phyloP scores from a whole-genome alignment of 2,797 vertebrate genomes.

The Rhodeus uyekii region DNA sequence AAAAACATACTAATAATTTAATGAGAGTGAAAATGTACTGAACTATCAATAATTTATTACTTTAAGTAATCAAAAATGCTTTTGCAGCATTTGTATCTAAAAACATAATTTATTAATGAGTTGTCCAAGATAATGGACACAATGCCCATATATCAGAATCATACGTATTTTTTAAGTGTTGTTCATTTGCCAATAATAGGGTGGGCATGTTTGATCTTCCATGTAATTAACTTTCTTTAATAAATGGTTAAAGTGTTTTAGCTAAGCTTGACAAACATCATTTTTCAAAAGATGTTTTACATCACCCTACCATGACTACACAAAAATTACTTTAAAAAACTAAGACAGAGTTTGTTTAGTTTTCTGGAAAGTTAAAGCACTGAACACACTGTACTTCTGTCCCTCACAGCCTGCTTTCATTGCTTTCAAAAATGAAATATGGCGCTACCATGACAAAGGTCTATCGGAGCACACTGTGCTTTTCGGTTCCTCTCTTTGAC shows the following conservation, averaged over 20 bases:
- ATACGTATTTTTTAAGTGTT: no score
- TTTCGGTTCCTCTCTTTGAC: not conserved
- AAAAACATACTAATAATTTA: not conserved
- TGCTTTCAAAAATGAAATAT: not conserved
- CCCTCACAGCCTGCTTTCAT: not conserved
- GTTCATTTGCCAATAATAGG: not conserved
- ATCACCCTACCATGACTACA: no score
- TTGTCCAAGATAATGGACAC: no score
- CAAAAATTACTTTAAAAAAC: no score
- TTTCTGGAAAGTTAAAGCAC: not conserved
- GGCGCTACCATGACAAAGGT: not conserved
- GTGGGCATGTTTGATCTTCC: not conserved
- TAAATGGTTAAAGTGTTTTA: not conserved
- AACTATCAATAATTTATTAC: not conserved
- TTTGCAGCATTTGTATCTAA: not conserved
- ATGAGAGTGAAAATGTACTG: not conserved
- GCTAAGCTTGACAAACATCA: no score
- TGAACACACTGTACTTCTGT: not conserved
- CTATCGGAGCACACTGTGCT: not conserved
- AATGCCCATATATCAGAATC: no score
- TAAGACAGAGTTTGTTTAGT: no score
- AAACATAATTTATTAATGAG: not conserved
- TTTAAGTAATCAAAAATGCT: not conserved
- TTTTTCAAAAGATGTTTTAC: no score
- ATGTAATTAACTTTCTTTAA: not conserved